Evolutionary conservation across 23 tunicate species (phyloP).

Genomic region (Ascidia mentula): DNA sequence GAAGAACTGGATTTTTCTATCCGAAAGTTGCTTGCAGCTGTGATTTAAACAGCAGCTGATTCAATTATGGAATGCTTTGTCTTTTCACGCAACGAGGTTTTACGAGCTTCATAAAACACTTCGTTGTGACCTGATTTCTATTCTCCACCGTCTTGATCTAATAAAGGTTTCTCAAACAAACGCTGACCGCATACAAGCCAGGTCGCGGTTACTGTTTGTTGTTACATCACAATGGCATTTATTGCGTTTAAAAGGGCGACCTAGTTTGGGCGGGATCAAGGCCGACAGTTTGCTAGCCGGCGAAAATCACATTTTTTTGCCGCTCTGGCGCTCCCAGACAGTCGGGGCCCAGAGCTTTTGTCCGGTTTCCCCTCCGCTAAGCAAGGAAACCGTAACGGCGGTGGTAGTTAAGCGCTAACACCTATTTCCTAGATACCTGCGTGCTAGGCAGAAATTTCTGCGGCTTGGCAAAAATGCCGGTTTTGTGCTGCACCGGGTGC

Average conservation of each 20-base stretch:
- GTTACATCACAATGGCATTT: conserved; percentile 7
- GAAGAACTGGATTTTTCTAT: too few species aligned
- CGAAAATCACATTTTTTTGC: neutral
- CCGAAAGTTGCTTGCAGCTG: too few species aligned
- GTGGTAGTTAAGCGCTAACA: neutral
- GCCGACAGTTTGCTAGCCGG: neutral
- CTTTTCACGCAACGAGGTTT: too few species aligned
- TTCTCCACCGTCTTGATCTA: too few species aligned
- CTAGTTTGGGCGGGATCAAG: conserved; percentile 9
- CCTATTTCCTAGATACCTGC: neutral
- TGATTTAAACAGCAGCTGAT: too few species aligned
- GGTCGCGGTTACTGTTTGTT: neutral
- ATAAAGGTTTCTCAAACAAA: too few species aligned
- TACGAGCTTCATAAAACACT: too few species aligned
- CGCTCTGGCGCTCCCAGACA: conserved; percentile 1
- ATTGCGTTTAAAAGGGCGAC: neutral
- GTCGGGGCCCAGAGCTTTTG: neutral
- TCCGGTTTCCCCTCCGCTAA: conserved; percentile 19
- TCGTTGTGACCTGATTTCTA: too few species aligned
- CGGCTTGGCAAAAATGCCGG: neutral
- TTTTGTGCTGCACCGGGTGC: too few species aligned
- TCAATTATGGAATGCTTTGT: too few species aligned
- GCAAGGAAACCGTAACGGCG: conserved; percentile 10
- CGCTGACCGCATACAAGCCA: too few species aligned
- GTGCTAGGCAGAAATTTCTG: neutral